phyloP scores from a whole-genome alignment of 2,113 vertebrate genomes.

The Scartelaos histophorus region DNA sequence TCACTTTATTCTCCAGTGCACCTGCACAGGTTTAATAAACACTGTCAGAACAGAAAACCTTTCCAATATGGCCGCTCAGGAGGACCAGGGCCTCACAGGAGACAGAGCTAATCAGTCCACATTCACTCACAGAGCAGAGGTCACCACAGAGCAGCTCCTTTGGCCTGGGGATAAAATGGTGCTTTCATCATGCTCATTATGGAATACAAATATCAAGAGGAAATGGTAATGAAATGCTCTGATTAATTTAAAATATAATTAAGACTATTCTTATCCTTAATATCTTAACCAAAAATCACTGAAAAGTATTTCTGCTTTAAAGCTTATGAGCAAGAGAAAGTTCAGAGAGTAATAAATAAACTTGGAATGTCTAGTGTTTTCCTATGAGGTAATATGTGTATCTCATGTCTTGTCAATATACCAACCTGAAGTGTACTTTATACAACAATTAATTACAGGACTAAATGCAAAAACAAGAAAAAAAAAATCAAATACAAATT shows the following conservation, averaged over 20 bases:
- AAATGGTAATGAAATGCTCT: constrained; percentile 1
- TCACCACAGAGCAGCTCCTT: constrained; percentile 52
- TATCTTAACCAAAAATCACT: no score
- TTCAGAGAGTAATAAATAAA: no score
- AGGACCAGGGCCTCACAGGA: constrained; percentile 12
- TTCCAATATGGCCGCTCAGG: constrained; percentile 16
- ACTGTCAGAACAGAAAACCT: constrained; percentile 2
- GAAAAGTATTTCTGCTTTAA: no score
- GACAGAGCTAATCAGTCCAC: constrained; percentile 41
- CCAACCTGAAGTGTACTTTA: no score
- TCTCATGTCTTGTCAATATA: no score
- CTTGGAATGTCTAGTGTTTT: no score
- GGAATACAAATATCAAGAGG: constrained; percentile 14
- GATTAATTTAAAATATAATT: not conserved
- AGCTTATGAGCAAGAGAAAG: no score
- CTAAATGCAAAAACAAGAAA: no score
- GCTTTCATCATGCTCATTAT: constrained; percentile 29
- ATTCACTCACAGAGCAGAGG: constrained; percentile 47
- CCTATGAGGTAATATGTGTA: no score
- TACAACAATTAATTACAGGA: no score
- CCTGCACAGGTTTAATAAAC: constrained; percentile 1
- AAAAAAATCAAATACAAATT: no score
- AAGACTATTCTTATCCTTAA: no score
- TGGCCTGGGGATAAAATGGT: constrained; percentile 31
- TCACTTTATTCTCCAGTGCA: not conserved